Evolutionary conservation across 2,113 vertebrate genomes (phyloP), one percentile per base, ranked within the genome.

Genomic region (Plectropomus leopardus): DNA sequence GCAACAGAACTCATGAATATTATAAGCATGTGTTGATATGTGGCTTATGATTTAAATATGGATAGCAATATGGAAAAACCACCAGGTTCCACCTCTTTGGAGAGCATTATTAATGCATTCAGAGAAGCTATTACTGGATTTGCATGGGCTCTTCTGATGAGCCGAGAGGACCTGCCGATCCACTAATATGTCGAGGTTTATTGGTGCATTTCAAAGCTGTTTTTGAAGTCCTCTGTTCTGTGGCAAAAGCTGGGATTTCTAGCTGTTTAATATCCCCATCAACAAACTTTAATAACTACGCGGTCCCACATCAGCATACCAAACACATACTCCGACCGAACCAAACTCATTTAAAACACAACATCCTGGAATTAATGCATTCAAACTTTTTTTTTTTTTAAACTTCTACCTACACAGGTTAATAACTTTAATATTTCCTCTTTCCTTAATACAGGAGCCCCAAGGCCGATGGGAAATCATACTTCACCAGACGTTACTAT

Each of bases 1-100:
- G 75, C 84, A 42, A 21, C 32, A 23, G 90, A 91, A 89, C 90
- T 88, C 88, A 92, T 92, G 88, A 90, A 92, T 92, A 91, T 89
- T 80, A 89, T 92, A 88, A 88, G 79, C 74, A 57, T 73, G 84
- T 86, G 86, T 66, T 87, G 83, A 85, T 89, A 78, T 75, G 80
- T 73, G 86, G 79, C 78, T 86, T 72, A 71, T 71, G 77, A 85
- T 90, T 86, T 90, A 89, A 91, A 92, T 93, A 91, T 90, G 84
- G 86, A 92, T 86, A 67, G 78, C 78, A 80, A 84, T 86, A 80
- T 82, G 74, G 84, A 82, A 92, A 81, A 87, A 82, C 47, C 84
- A 82, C 30, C 59, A 88, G 66, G 73, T 88, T 82, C 74, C 83
- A 85, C 85, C 81, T 84, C 78, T 91, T 86, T 80, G 60, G 68